A percentile compares a stretch with the other conserved stretches of the same genome.
Evolutionary conservation across 2,113 vertebrate species (phyloP).

Genomic region (Rhinolophus sinicus): DNA sequence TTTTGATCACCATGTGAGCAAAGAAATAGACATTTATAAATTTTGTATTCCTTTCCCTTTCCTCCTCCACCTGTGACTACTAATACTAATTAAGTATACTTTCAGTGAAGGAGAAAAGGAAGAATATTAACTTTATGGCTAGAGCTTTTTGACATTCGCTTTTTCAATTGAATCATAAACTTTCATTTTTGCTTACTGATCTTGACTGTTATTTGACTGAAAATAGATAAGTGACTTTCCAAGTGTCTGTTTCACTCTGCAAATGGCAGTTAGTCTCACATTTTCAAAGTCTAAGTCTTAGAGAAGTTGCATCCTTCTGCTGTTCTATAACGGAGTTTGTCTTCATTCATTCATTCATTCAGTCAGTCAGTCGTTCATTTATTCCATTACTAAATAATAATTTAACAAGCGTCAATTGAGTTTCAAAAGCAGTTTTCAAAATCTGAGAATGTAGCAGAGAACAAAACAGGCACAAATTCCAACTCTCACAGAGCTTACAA

Average conservation of each 20-base stretch:
- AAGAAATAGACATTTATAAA: not conserved
- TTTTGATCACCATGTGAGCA: not conserved
- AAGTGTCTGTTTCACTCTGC: not conserved
- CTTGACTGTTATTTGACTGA: not conserved
- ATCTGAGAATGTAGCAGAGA: not conserved
- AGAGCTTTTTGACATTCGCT: not conserved
- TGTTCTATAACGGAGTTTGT: not conserved
- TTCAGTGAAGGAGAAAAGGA: not conserved
- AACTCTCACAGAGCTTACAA: not conserved
- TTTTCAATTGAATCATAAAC: not conserved
- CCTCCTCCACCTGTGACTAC: not conserved
- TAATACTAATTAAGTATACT: not conserved
- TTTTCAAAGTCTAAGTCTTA: not conserved
- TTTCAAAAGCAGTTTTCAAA: not conserved
- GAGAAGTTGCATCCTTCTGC: not conserved
- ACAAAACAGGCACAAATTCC: not conserved
- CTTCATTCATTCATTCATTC: not conserved
- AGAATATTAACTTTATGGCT: not conserved
- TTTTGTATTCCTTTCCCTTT: not conserved
- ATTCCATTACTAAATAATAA: not conserved
- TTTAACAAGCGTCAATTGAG: not conserved
- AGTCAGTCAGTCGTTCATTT: not conserved
- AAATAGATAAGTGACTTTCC: not conserved
- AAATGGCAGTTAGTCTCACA: not conserved
- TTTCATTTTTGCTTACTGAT: not conserved